phyloP scores from a whole-genome alignment of 2,797 vertebrate genomes.

The Sarcoramphus papa region DNA sequence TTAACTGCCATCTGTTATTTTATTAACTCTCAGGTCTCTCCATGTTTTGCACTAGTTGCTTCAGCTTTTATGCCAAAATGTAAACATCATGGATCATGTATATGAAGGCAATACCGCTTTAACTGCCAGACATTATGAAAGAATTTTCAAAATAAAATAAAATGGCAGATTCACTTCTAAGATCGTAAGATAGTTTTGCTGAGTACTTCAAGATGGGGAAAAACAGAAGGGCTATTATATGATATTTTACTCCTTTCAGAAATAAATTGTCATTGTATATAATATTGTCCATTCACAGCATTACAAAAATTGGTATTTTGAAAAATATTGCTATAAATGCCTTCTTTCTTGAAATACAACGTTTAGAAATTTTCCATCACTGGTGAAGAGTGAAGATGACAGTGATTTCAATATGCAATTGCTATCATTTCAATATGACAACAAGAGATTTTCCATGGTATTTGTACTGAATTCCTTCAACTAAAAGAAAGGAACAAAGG shows the following conservation, averaged over 20 bases:
- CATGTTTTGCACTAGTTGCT: not conserved
- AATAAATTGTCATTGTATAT: not conserved
- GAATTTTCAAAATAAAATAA: constrained; percentile 7
- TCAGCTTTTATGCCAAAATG: constrained; percentile 18
- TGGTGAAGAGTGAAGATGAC: not conserved
- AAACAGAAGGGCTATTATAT: constrained; percentile 16
- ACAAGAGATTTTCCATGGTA: not conserved
- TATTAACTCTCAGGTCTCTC: not conserved
- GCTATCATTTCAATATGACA: not conserved
- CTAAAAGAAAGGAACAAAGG: not conserved
- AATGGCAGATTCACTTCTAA: constrained; percentile 17
- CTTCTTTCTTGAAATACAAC: not conserved
- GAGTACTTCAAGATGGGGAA: constrained; percentile 10
- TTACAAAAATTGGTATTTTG: not conserved
- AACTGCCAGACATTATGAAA: not conserved
- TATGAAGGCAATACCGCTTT: not conserved
- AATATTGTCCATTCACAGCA: not conserved
- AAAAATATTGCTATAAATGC: not conserved
- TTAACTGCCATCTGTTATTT: not conserved
- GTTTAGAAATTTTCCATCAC: not conserved
- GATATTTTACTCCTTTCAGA: constrained; percentile 22
- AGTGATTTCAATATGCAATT: not conserved
- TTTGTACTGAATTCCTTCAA: not conserved
- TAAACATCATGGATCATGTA: not conserved
- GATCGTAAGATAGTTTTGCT: not conserved